Percentiles rank a stretch among this genome's conserved stretches.
Evolutionary conservation across 2,113 vertebrate genomes (phyloP).

Genomic region (Elephas maximus): DNA sequence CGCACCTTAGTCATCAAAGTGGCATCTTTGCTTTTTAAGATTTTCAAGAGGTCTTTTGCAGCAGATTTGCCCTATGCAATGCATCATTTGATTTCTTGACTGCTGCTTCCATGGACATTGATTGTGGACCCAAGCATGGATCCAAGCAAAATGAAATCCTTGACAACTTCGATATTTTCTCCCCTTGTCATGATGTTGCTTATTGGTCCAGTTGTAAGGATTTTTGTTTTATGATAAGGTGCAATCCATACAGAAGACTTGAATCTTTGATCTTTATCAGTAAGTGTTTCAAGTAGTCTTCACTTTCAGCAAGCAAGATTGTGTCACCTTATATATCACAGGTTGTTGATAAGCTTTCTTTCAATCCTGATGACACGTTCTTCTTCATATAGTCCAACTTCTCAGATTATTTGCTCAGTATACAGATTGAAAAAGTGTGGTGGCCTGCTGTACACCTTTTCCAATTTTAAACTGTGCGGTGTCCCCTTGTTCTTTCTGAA

Average conservation of each 20-base stretch:
- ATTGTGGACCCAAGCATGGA: background rate
- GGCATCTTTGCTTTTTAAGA: no score
- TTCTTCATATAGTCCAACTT: background rate
- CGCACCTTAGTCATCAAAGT: no score
- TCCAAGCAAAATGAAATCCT: background rate
- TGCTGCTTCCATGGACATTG: background rate
- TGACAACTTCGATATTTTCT: background rate
- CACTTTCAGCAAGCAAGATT: no score
- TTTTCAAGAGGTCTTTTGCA: no score
- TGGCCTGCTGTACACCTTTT: background rate
- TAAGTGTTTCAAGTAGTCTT: no score
- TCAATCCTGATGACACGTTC: no score
- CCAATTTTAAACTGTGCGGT: background rate
- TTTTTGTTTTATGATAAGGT: background rate
- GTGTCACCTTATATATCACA: no score
- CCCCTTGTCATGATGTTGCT: background rate
- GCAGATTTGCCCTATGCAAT: no score
- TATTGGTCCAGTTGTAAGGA: background rate
- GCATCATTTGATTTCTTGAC: background rate
- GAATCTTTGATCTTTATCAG: background rate
- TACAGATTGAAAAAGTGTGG: background rate
- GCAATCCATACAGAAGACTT: background rate
- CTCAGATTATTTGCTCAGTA: background rate
- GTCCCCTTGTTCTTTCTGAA: background rate
- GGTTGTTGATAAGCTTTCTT: no score